Percentiles rank a stretch among this genome's conserved stretches.
Evolutionary conservation across 2,113 vertebrate genomes (phyloP).

Genomic region (Lichenostomus cassidix): DNA sequence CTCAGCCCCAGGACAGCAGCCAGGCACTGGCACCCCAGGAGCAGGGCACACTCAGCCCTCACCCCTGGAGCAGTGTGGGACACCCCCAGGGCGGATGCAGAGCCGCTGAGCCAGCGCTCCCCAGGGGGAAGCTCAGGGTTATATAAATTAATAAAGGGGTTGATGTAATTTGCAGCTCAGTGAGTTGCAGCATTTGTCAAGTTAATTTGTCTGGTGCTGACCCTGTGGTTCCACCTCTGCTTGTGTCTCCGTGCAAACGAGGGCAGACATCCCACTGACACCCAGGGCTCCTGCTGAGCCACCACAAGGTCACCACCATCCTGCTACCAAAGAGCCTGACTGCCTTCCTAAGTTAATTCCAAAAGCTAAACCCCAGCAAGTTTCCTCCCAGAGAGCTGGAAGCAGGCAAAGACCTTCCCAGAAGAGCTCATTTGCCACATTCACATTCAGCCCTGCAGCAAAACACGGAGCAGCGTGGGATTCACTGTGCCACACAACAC

Average conservation of each 20-base stretch:
- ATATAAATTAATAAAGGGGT: conserved; percentile 29
- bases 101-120: not conserved
- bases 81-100: not conserved
- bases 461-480: not conserved
- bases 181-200: not conserved
- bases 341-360: fast-evolving
- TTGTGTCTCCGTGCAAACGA: not conserved
- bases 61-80: fast-evolving
- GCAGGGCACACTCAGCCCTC: not conserved
- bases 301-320: not conserved
- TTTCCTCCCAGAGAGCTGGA: not conserved
- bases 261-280: not conserved
- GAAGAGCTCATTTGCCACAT: not conserved
- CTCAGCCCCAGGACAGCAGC: not conserved
- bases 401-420: not conserved
- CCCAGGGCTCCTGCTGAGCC: not conserved
- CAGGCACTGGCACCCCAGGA: fast-evolving
- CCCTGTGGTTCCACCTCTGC: not conserved
- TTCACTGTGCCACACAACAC: fast-evolving
- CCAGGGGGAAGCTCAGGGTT: not conserved
- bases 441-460: not conserved
- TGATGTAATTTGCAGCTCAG: not conserved
- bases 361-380: not conserved
- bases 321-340: not conserved
- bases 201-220: not conserved